Evolutionary conservation across 2,888 invertebrate species (phyloP).

Genomic region (Drosophila infuscata): DNA sequence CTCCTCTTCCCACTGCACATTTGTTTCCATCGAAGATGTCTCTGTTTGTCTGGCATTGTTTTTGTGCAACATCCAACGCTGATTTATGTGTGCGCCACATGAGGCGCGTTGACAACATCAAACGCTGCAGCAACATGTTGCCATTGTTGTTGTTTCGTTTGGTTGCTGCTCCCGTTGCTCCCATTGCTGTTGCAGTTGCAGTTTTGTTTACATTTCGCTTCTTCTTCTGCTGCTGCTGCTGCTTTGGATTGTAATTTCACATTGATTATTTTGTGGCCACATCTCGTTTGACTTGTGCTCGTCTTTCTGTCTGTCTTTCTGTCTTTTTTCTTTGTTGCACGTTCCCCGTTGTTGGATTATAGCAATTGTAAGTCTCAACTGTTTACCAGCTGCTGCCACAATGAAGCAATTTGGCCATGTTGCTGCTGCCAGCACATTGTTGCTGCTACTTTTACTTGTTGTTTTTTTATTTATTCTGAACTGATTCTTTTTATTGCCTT

Average conservation of each 20-base stretch:
- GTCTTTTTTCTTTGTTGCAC: neutral
- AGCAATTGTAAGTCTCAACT: slow-evolving; percentile 45
- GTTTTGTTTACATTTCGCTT: neutral
- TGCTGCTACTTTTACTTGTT: slow-evolving; percentile 29
- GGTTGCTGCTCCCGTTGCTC: slow-evolving; percentile 29
- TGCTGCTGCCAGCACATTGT: slow-evolving; percentile 18
- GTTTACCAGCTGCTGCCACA: slow-evolving; percentile 63
- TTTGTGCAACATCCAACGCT: slow-evolving; percentile 18
- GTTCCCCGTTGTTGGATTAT: slow-evolving; percentile 34
- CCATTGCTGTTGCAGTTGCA: slow-evolving; percentile 39
- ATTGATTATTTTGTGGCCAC: slow-evolving; percentile 53
- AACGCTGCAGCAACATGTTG: slow-evolving; percentile 58
- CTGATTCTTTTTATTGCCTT: slow-evolving; percentile 26
- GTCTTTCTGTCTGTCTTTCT: slow-evolving; percentile 24
- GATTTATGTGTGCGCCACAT: slow-evolving; percentile 45
- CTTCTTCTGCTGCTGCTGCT: no score
- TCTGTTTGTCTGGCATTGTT: slow-evolving; percentile 34
- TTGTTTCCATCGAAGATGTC: slow-evolving; percentile 47
- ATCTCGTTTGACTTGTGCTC: slow-evolving; percentile 52
- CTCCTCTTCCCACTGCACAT: neutral
- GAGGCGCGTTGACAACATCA: slow-evolving; percentile 49
- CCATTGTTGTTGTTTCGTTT: slow-evolving; percentile 20
- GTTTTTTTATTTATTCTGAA: slow-evolving; percentile 32
- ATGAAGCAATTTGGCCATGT: slow-evolving; percentile 60
- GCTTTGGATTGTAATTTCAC: slow-evolving; percentile 50